Percentiles rank a stretch among this genome's conserved stretches.
Conservation (phyloP, 2,888 invertebrate genomes). For the Caenorhabditis becei region DNA sequence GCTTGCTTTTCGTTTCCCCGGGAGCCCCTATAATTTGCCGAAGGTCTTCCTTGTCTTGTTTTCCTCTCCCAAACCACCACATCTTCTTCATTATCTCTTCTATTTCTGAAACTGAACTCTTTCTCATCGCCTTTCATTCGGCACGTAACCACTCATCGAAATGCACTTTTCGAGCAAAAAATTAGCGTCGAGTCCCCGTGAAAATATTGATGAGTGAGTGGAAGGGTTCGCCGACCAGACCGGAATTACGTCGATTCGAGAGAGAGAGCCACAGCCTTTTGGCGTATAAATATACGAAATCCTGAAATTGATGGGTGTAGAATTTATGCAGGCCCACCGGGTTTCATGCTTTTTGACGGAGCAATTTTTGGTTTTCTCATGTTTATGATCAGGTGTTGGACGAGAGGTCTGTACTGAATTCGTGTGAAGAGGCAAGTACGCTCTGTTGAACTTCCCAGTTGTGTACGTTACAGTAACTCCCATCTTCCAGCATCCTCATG, state of each 20-base stretch:
- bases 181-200: not conserved
- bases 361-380: not conserved
- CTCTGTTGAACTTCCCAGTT: no score
- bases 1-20: not conserved
- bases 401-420: no score
- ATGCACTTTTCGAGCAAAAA: conserved; percentile 1
- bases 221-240: conserved; percentile 21
- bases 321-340: not conserved
- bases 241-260: conserved; percentile 56
- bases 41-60: conserved; percentile 5
- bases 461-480: no score
- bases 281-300: conserved; percentile 26
- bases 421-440: no score
- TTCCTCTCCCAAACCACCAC: not conserved
- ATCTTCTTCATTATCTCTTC: not conserved
- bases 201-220: not conserved
- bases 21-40: not conserved
- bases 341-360: not conserved
- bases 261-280: no score
- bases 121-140: not conserved
- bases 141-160: not conserved
- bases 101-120: not conserved
- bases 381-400: not conserved
- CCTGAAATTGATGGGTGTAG: conserved; percentile 10
- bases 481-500: no score